Conservation (phyloP, 2,113 vertebrate genomes). For the Eptatretus burgeri region DNA sequence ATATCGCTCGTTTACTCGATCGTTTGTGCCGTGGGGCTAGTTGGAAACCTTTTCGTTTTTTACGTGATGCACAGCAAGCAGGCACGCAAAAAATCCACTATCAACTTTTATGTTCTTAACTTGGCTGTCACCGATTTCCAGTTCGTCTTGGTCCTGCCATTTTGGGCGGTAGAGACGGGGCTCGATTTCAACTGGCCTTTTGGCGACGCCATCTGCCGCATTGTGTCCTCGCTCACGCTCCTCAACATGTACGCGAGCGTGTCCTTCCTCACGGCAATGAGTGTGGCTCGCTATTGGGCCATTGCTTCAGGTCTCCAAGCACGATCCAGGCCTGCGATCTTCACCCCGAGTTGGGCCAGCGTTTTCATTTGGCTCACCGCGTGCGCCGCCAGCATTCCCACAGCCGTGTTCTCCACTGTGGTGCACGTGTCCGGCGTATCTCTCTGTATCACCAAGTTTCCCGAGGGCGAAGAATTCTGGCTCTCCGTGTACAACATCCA, state of each 20-base stretch:
- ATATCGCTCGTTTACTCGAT: conserved; percentile 24
- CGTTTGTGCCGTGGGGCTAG: conserved; percentile 22
- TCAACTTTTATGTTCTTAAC: conserved; percentile 26
- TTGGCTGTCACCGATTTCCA: conserved; percentile 26
- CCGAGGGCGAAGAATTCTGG: conserved; percentile 19
- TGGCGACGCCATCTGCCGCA: conserved; percentile 24
- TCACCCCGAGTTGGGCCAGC: conserved; percentile 19
- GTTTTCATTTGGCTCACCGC: conserved; percentile 21
- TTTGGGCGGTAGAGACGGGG: conserved; percentile 27
- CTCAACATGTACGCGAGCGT: conserved; percentile 32
- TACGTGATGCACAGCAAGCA: conserved; percentile 23
- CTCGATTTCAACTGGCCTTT: conserved; percentile 35
- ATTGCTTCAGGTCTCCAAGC: conserved; percentile 19
- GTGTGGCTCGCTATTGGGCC: conserved; percentile 23
- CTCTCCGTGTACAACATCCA: conserved; percentile 24
- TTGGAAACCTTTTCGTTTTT: conserved; percentile 22
- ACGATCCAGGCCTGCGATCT: conserved; percentile 11
- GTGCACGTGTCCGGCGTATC: conserved; percentile 19
- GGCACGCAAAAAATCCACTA: conserved; percentile 18
- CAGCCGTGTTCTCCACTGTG: conserved; percentile 19
- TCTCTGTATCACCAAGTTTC: conserved; percentile 22
- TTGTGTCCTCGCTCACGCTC: conserved; percentile 23
- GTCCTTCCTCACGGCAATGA: conserved; percentile 28
- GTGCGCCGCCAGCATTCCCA: conserved; percentile 18
- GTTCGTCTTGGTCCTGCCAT: conserved; percentile 28